Evolutionary conservation across 2,888 invertebrate species (phyloP), one percentile per base, ranked within the genome.

Genomic region (Philereme transversata): DNA sequence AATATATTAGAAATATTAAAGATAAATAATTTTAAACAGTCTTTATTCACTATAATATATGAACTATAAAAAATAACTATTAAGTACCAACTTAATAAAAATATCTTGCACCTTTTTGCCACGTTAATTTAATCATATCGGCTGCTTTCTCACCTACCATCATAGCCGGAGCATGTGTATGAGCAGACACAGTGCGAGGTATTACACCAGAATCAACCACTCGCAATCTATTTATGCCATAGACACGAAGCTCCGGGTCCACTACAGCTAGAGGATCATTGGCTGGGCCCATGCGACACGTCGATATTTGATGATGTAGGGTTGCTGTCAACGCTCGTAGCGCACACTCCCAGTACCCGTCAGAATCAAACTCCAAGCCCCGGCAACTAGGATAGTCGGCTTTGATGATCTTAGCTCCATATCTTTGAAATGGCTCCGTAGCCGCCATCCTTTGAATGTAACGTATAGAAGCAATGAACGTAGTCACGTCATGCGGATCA

Each of bases 71-170:
- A 4, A 7, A 40, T n/a, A 40, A 40, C 4, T 5, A 6, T 40
- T 40, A 8, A 40, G 3, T 40, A 8, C 22, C 22, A 0, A 40
- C 7, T 47, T 35, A 34, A 11, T 43, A 54, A 47, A n/a, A 58
- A 6, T 36, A 51, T 47, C 33, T 45, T 4, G 51, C n/a, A 10
- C 36, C 9, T 4, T 50, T 54, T 57, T 66, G 68, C 93, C 90
- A 94, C 43, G 91, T 84, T 33, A 73, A 72, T 80, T 93, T 94
- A 49, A 96, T 93, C 79, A 96, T 85, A 77, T 96, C 95, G 0
- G 95, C 93, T 1, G 94, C 95, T 76, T 95, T 95, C 80, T 96
- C 96, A 0, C 95, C 96, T 51, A 96, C 94, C 94, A 96, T 95
- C 68, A 94, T 93, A 0, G 95, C 93, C 0, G 95, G 94, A 0